Conservation (phyloP, 2,113 vertebrate genomes). For the Colinus virginianus region DNA sequence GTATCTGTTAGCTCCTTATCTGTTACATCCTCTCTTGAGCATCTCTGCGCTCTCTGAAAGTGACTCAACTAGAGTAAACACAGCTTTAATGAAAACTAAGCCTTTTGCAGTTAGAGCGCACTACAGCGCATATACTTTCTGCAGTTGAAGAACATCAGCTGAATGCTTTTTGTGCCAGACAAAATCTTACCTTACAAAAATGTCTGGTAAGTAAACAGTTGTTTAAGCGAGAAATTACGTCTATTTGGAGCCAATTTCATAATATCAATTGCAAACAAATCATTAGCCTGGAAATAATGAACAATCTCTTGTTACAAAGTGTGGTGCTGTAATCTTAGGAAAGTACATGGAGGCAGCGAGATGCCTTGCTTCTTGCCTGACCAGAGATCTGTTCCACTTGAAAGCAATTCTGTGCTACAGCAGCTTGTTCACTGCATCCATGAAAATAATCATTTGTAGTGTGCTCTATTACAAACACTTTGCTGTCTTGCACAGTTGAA, state of each 20-base stretch:
- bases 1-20: not conserved
- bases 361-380: not conserved
- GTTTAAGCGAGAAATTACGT: not conserved
- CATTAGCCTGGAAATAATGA: not conserved
- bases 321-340: not conserved
- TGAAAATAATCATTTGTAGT: not conserved
- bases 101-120: not conserved
- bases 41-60: not conserved
- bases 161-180: constrained; percentile 23
- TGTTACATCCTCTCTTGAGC: not conserved
- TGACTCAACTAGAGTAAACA: constrained; percentile 3
- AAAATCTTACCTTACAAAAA: not conserved
- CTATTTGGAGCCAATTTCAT: not conserved
- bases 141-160: not conserved
- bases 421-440: not conserved
- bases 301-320: not conserved
- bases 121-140: not conserved
- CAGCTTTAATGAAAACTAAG: not conserved
- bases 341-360: not conserved
- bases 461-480: not conserved
- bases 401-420: not conserved
- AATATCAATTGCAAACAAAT: not conserved
- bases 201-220: not conserved
- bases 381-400: not conserved
- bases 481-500: not conserved